These are phyloP conservation scores for Plectropomus leopardus DNA, from an alignment of 2,113 vertebrate species.

Conservation along the genomic window DNA sequence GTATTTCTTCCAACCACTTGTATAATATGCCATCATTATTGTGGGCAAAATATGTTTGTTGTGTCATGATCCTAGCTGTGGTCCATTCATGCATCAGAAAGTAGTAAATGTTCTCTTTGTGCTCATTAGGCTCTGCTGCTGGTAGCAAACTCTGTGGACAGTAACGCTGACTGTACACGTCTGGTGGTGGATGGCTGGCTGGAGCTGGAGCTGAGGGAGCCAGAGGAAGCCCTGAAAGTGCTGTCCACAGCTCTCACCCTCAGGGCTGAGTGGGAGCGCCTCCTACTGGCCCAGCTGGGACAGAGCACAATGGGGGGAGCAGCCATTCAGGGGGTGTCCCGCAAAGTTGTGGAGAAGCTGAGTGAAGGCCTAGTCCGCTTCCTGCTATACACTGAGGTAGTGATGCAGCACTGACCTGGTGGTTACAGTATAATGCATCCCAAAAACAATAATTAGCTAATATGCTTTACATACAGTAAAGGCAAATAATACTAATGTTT, in stretches of 20 bases:
- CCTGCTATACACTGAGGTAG: slow-evolving; percentile 86
- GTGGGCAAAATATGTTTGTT: not conserved
- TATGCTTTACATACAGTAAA: not conserved
- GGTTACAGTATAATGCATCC: not conserved
- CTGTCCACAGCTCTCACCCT: slow-evolving; percentile 85
- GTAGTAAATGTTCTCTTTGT: no score
- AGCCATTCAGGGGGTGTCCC: not conserved
- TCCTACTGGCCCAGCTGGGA: slow-evolving; percentile 86
- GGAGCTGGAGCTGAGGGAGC: slow-evolving; percentile 84
- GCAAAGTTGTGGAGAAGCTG: slow-evolving; percentile 77
- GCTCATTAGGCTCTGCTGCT: slow-evolving; percentile 88
- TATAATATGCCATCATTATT: not conserved
- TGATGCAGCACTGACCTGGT: not conserved
- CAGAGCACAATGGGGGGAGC: not conserved
- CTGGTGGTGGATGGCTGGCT: slow-evolving; percentile 92
- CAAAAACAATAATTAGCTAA: not conserved
- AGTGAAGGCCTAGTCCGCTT: slow-evolving; percentile 86
- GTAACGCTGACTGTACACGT: slow-evolving; percentile 88
- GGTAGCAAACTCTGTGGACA: slow-evolving; percentile 90
- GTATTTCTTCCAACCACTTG: not conserved
- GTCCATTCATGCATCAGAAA: not conserved
- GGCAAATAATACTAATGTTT: not conserved
- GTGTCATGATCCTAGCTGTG: not conserved
- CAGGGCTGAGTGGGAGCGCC: slow-evolving; percentile 86
- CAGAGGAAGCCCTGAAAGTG: slow-evolving; percentile 78